Evolutionary conservation across 2,888 invertebrate genomes (phyloP).

Genomic region (Macropis europaea): DNA sequence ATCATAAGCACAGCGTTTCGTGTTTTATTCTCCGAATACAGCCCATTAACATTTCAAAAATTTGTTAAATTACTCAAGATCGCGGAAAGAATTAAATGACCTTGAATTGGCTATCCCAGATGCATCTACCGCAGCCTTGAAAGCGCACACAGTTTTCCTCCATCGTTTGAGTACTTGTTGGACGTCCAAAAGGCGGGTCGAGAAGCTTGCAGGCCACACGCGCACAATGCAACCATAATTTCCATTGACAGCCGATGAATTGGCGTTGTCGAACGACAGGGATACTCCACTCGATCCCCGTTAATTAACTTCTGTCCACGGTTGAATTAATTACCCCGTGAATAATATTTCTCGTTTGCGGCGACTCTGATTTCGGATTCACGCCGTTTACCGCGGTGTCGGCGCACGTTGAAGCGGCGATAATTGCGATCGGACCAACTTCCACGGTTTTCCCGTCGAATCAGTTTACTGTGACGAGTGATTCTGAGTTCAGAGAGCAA

Average conservation of each 20-base stretch:
- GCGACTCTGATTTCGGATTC: background rate
- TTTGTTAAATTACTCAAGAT: too few species aligned
- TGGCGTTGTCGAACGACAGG: constrained; percentile 1
- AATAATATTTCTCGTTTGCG: constrained; percentile 1
- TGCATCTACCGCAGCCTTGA: too few species aligned
- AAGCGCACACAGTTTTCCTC: background rate
- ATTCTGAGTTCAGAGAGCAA: too few species aligned
- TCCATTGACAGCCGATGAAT: constrained; percentile 9
- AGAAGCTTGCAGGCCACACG: background rate
- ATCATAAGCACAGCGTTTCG: too few species aligned
- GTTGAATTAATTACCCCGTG: constrained; percentile 3
- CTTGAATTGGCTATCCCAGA: too few species aligned
- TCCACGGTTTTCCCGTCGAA: too few species aligned
- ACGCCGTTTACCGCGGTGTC: background rate
- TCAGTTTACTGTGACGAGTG: too few species aligned
- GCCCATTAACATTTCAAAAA: too few species aligned
- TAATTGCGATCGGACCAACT: background rate
- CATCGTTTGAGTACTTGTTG: background rate
- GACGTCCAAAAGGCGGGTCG: background rate
- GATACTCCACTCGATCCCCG: background rate
- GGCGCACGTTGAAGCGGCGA: background rate
- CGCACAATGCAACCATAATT: constrained; percentile 6
- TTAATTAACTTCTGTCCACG: constrained; percentile 17
- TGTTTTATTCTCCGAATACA: too few species aligned
- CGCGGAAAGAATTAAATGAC: too few species aligned